phyloP scores from a whole-genome alignment of 2,888 invertebrate species.

The Leptarthrus brevirostris region DNA sequence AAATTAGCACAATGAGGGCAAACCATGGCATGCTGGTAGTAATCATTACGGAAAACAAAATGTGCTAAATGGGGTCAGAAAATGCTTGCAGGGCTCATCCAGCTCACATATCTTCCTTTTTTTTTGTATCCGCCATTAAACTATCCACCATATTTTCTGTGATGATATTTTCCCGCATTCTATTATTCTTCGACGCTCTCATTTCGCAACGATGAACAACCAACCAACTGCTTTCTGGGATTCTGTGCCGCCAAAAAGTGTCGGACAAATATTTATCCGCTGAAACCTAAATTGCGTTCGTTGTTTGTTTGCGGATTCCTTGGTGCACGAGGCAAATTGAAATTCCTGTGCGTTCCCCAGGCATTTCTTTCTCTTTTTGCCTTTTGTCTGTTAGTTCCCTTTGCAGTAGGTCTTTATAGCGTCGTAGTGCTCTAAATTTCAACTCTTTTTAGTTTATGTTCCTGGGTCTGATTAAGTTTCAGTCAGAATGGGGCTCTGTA shows the following conservation, averaged over 20 bases:
- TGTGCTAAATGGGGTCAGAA: too few species aligned
- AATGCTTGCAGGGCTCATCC: too few species aligned
- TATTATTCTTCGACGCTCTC: neutral
- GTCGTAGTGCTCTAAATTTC: too few species aligned
- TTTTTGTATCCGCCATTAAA: too few species aligned
- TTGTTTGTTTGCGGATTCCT: slow-evolving; percentile 1
- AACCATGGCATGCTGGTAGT: too few species aligned
- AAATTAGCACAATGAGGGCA: too few species aligned
- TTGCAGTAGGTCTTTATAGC: too few species aligned
- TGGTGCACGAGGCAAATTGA: slow-evolving; percentile 17
- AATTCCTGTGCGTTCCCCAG: slow-evolving; percentile 11
- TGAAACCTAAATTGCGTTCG: slow-evolving; percentile 8
- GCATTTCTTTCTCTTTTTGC: too few species aligned
- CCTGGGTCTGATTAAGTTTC: neutral
- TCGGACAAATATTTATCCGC: slow-evolving; percentile 9
- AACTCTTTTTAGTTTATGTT: slow-evolving; percentile 6
- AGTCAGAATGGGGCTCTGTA: too few species aligned
- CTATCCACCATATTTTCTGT: neutral
- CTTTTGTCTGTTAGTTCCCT: too few species aligned
- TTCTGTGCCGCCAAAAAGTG: neutral
- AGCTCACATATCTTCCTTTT: too few species aligned
- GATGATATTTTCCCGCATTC: neutral
- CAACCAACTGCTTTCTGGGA: neutral
- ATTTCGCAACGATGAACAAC: neutral
- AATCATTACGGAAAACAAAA: too few species aligned